Conservation (phyloP, 2,797 vertebrate genomes). For the Melanogrammus aeglefinus region DNA sequence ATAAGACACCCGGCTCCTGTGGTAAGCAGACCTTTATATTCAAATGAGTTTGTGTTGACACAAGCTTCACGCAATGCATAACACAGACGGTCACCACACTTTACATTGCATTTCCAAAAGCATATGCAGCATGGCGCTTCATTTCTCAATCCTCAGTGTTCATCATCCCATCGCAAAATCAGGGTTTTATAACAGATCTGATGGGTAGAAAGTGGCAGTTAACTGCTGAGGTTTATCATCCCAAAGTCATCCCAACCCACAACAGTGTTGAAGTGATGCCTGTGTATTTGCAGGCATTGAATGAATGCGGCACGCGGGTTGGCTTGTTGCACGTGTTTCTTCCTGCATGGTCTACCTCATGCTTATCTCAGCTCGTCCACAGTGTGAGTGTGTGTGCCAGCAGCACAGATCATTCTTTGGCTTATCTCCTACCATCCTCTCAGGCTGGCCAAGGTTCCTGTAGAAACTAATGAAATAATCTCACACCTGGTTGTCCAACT, state of each 20-base stretch:
- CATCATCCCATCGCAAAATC: background rate
- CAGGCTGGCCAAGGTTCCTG: slow-evolving; percentile 10
- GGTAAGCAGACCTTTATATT: background rate
- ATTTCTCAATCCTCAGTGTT: background rate
- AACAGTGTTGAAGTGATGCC: background rate
- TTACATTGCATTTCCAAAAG: background rate
- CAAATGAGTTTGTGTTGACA: background rate
- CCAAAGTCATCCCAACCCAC: background rate
- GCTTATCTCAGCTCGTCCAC: slow-evolving; percentile 13
- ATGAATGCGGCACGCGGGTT: background rate
- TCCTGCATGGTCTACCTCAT: background rate
- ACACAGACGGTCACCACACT: background rate
- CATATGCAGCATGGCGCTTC: background rate
- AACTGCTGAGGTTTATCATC: too few species aligned
- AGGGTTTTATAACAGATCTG: background rate
- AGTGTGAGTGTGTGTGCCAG: slow-evolving; percentile 20
- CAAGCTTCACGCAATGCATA: background rate
- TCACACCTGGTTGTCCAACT: slow-evolving; percentile 13
- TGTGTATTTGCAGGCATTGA: slow-evolving; percentile 8
- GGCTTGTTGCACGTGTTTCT: slow-evolving; percentile 5
- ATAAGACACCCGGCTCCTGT: background rate
- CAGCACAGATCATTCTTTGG: slow-evolving; percentile 23
- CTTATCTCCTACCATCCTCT: slow-evolving; percentile 18
- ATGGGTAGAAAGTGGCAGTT: too few species aligned
- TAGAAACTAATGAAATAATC: slow-evolving; percentile 4